Base-by-base conservation (phyloP, 2,888 invertebrate species). In the Callosobruchus maculatus region DNA sequence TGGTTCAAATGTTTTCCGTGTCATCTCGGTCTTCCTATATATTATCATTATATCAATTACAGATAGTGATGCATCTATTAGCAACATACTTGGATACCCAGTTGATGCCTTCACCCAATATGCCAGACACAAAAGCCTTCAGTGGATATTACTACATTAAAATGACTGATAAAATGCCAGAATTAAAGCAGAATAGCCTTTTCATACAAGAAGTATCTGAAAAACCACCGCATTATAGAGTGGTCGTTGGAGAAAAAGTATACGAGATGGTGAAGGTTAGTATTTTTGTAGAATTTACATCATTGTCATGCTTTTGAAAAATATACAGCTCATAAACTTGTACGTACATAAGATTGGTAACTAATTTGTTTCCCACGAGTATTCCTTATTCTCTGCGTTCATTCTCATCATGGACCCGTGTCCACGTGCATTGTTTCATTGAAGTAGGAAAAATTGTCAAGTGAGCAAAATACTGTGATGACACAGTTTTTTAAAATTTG, bases 51-150 rank as follows among this genome's bases (percentile, higher is more conserved):
- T 77, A 77, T 77, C 22, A 70, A 87, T 66, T 84, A 20, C 70
- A 95, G 93, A 90, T 95, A 78, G 88, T 98, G 76, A 93, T 97
- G 90, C 96, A 96, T 85, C 86, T 96, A 80, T 90, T 97, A 78
- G 94, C 94, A 77, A 91, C 94, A 0, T 98, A 97, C 86, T 88
- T 98, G 88, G 97, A 97, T 87, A 92, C 93, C 22, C 93, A 95
- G 85, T 87, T 95, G 74, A 88, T 93, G 87, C 89, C 93, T 21
- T 87, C 91, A 69, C 90, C 92, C 2, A 89, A 88, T 80, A 90
- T 91, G 83, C 92, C 92, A 0, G 92, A 93, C 76, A 90, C 91
- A 0, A 88, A 92, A 72, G 90, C 93, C 0, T 93, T 93, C 82
- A 91, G 87, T 83, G 91, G 89, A 75, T 88, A 78, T 75, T 87